Evolutionary conservation across 2,888 invertebrate species (phyloP).

Genomic region (Stenoptilia bipunctidactyla): DNA sequence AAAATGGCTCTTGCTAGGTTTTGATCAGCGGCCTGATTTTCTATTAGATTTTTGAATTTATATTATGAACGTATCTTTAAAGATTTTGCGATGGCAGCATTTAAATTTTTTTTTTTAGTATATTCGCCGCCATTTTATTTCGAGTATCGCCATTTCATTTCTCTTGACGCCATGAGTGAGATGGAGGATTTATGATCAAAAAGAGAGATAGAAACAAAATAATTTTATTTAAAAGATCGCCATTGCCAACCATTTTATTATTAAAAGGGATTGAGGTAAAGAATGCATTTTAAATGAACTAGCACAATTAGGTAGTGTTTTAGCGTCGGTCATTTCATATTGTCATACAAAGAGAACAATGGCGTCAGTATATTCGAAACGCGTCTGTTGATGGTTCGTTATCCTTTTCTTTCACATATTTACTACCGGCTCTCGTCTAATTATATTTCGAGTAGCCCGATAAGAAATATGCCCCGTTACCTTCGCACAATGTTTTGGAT

Average conservation of each 20-base stretch:
- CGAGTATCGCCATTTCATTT: constrained; percentile 71
- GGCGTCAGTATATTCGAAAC: constrained; percentile 60
- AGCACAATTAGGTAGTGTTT: constrained; percentile 9
- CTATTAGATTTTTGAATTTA: no score
- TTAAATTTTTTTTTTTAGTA: no score
- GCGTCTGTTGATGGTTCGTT: constrained; percentile 62
- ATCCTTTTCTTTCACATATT: constrained; percentile 71
- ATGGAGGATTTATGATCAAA: constrained; percentile 42
- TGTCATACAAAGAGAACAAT: constrained; percentile 34
- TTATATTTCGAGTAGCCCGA: constrained; percentile 64
- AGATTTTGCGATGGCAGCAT: no score
- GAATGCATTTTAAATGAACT: not conserved
- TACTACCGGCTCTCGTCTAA: constrained; percentile 61
- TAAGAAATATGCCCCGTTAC: constrained; percentile 66
- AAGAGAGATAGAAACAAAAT: constrained; percentile 70
- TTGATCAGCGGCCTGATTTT: no score
- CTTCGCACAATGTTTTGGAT: constrained; percentile 62
- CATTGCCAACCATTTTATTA: not conserved
- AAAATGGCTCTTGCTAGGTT: no score
- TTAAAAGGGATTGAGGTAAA: not conserved
- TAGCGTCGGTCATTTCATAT: constrained; percentile 29
- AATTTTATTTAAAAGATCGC: constrained; percentile 17
- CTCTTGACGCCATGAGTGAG: constrained; percentile 34
- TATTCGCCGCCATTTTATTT: constrained; percentile 59
- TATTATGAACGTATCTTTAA: no score